These are phyloP conservation scores for Parapristionchus giblindavisi DNA, from an alignment of 2,888 invertebrate genomes.

Conservation along the genomic window DNA sequence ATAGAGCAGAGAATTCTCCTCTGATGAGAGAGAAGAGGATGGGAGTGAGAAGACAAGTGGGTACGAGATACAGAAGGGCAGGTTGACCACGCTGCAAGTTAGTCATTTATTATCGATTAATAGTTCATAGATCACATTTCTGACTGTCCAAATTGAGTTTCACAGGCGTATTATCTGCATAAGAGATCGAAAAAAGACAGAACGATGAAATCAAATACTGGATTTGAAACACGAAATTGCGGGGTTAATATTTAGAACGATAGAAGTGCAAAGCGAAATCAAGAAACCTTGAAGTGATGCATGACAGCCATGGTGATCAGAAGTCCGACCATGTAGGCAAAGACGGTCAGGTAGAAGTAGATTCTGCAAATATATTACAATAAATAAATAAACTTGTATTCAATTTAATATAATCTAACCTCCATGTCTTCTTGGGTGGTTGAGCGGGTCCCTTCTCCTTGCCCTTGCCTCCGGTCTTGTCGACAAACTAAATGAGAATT, in stretches of 20 bases:
- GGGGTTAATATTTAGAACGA: too few species aligned
- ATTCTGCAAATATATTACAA: conserved; percentile 48
- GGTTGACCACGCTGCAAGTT: conserved; percentile 78
- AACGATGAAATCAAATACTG: too few species aligned
- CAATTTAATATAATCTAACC: not conserved
- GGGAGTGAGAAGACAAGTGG: conserved; percentile 91
- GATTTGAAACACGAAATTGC: too few species aligned
- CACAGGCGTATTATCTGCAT: too few species aligned
- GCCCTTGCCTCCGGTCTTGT: conserved; percentile 42
- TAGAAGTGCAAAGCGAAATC: too few species aligned
- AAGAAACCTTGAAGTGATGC: conserved; percentile 90
- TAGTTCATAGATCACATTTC: not conserved
- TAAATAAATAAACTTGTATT: not conserved
- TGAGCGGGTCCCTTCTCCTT: conserved; percentile 35
- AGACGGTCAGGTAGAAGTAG: conserved; percentile 86
- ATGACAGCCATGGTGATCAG: conserved; percentile 94
- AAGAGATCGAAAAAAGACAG: too few species aligned
- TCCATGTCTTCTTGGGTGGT: conserved; percentile 28
- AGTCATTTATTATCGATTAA: not conserved
- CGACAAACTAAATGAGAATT: conserved; percentile 26
- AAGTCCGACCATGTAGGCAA: conserved; percentile 91
- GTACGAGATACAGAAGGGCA: conserved; percentile 93
- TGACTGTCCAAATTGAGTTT: too few species aligned
- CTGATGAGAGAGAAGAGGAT: conserved; percentile 82
- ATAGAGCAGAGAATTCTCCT: conserved; percentile 50